Evolutionary conservation across 2,797 vertebrate genomes (phyloP), one percentile per base, ranked within the genome.

Genomic region (Todus mexicanus): DNA sequence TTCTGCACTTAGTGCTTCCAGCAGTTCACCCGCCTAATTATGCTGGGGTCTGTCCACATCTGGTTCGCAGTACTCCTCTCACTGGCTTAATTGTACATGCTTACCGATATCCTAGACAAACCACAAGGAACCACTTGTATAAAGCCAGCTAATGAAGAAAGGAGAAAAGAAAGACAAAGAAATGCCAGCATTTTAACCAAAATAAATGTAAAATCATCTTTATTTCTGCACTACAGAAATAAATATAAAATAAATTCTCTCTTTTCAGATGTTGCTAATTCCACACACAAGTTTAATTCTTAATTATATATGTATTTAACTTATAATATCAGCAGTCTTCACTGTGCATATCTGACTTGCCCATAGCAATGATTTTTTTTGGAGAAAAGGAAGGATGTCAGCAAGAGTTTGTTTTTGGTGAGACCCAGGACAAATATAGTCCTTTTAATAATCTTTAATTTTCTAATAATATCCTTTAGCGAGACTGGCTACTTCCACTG

Each of bases 31-130:
- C 10, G 0, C 33, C 53, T n/a, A 25, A 0, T 81, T 88, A 77
- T 19, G 82, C 73, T 48, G 82, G 45, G 75, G 31, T 50, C 79
- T 91, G 63, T 61, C 78, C 86, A 96, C 95, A 96, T 97, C 95
- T 98, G 96, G 84, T 96, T 94, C 10, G 1, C 84, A 94, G 87
- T 19, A 87, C 59, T 92, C 37, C 90, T 85, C 84, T 96, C 83
- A 17, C 35, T 92, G 90, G 75, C 45, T 91, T 96, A 94, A 96
- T 94, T 96, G 87, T 69, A 97, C 92, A 96, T 80, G 93, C 86
- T 96, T 91, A 90, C 91, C 6, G 3, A 71, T 83, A 96, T 68
- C 89, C 59, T 10, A 74, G 93, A 95, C 60, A 95, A 97, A 94
- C 95, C 94, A 75, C 93, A 95, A 89, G 94, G 72, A 96, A 81